These are phyloP conservation scores for Girardinichthys multiradiatus DNA, from an alignment of 2,113 vertebrate genomes.

Conservation along the genomic window DNA sequence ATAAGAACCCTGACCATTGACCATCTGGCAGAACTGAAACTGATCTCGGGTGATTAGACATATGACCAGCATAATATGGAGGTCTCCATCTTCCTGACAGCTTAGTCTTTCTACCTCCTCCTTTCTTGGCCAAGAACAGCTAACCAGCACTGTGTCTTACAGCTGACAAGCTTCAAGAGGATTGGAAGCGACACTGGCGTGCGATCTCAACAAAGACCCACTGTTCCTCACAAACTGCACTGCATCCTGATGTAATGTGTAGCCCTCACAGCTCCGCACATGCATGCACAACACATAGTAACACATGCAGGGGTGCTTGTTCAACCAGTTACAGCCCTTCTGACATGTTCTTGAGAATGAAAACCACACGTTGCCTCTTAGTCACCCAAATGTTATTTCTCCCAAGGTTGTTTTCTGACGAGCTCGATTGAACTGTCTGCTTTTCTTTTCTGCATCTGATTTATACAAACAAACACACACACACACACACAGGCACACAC, in stretches of 20 bases:
- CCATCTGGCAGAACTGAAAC: not conserved
- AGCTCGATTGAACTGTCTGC: constrained; percentile 28
- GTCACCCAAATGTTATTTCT: constrained; percentile 27
- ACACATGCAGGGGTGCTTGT: constrained; percentile 8
- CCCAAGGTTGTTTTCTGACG: constrained; percentile 6
- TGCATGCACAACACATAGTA: constrained; percentile 27
- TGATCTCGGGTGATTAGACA: not conserved
- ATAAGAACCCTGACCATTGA: constrained; percentile 28
- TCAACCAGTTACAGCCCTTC: constrained; percentile 20
- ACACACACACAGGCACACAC: too few relatives aligned
- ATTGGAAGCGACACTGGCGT: constrained; percentile 53
- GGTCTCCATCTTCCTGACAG: not conserved
- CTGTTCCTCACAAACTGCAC: constrained; percentile 53
- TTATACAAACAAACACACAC: constrained; percentile 10
- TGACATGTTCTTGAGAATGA: constrained; percentile 19
- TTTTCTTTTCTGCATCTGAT: constrained; percentile 22
- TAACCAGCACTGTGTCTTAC: constrained; percentile 18
- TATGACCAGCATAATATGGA: not conserved
- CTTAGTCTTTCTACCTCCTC: not conserved
- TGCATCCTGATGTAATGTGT: constrained; percentile 50
- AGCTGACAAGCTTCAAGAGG: constrained; percentile 22
- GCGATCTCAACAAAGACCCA: constrained; percentile 50
- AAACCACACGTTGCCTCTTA: constrained; percentile 35
- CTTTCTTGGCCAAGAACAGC: constrained; percentile 16
- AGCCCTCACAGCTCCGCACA: constrained; percentile 4